Evolutionary conservation across 1,140 invertebrate genomes (phyloP).

Genomic region (Phenacoccus solenopsis): DNA sequence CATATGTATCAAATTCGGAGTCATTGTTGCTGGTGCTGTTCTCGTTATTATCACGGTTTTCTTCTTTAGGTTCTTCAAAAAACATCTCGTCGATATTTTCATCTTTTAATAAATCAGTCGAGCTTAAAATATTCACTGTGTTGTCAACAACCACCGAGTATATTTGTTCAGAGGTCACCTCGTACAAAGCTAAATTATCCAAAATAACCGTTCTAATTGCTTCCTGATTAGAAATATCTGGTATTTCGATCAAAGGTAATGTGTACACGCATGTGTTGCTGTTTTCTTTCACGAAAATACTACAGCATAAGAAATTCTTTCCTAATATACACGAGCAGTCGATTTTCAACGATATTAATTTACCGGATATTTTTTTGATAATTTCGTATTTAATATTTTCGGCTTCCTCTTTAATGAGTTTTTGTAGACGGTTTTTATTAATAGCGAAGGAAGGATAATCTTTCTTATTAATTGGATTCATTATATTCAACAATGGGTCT

Average conservation of each 20-base stretch:
- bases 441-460: not conserved
- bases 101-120: not conserved
- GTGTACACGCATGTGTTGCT: not conserved
- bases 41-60: not conserved
- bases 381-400: not conserved
- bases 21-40: no score
- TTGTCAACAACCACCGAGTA: not conserved
- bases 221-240: not conserved
- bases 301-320: not conserved
- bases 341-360: not conserved
- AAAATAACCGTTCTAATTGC: not conserved
- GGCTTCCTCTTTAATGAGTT: not conserved
- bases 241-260: not conserved
- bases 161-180: not conserved
- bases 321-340: not conserved
- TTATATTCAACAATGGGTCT: not conserved
- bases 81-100: not conserved
- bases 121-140: not conserved
- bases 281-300: not conserved
- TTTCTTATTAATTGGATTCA: not conserved
- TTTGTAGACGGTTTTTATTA: not conserved
- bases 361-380: not conserved
- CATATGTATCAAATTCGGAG: not conserved
- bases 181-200: not conserved
- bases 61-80: not conserved